These are phyloP conservation scores for Hemicordylus capensis DNA, from an alignment of 2,113 vertebrate species.

Conservation along the genomic window DNA sequence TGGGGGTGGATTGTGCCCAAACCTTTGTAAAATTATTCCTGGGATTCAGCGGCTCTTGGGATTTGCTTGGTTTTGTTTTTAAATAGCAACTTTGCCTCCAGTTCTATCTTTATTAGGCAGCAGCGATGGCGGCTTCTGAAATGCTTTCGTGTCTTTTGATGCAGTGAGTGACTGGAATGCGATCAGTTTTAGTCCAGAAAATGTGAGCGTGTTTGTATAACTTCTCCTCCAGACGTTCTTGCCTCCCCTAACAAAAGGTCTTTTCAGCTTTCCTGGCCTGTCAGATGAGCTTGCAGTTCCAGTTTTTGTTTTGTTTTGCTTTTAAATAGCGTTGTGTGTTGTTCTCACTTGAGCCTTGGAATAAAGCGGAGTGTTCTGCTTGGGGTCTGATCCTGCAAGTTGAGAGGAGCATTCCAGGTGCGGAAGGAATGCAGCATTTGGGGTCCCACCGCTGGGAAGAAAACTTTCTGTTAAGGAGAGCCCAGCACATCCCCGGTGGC, in stretches of 20 bases:
- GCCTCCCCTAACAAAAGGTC: constrained; percentile 45
- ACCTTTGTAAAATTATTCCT: background rate
- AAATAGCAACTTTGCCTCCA: constrained; percentile 38
- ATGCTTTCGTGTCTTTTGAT: constrained; percentile 65
- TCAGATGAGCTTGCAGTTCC: constrained; percentile 60
- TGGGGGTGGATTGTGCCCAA: background rate
- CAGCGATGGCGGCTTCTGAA: constrained; percentile 47
- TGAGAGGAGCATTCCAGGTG: constrained; percentile 67
- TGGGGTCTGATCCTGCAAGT: constrained; percentile 66
- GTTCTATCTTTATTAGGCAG: constrained; percentile 42
- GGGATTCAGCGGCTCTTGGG: constrained; percentile 47
- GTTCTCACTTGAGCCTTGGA: constrained; percentile 65
- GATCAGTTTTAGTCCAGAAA: constrained; percentile 48
- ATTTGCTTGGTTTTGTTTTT: constrained; percentile 33
- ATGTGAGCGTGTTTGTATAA: constrained; percentile 20
- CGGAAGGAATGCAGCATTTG: constrained; percentile 65
- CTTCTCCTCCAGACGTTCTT: constrained; percentile 36
- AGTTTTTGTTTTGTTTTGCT: constrained; percentile 53
- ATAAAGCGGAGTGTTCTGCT: constrained; percentile 58
- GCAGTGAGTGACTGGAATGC: constrained; percentile 22
- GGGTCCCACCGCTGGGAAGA: constrained; percentile 61
- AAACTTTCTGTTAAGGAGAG: constrained; percentile 68
- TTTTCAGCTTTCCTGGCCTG: constrained; percentile 57
- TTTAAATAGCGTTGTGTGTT: constrained; percentile 44
- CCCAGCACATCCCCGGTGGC: constrained; percentile 56